Evolutionary conservation across 2,888 invertebrate genomes (phyloP).

Genomic region (Griposia aprilina): DNA sequence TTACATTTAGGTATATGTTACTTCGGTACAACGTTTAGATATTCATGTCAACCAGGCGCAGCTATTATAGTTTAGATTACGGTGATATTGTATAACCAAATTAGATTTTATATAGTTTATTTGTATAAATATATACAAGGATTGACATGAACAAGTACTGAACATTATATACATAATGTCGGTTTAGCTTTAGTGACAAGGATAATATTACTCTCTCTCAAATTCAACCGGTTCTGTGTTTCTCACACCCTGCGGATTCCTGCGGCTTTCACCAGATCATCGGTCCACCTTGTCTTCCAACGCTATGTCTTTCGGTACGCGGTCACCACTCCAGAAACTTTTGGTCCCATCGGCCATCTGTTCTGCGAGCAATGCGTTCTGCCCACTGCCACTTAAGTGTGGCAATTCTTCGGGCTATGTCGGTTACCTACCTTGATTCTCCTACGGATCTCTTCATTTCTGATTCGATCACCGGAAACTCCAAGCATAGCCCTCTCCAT

Average conservation of each 20-base stretch:
- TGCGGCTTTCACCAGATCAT: background rate
- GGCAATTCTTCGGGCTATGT: background rate
- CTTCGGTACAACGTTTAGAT: background rate
- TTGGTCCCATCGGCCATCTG: background rate
- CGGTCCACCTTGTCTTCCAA: background rate
- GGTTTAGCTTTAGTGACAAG: background rate
- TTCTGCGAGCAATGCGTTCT: background rate
- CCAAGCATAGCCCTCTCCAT: background rate
- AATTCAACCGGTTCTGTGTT: background rate
- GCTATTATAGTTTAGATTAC: background rate
- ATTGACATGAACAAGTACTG: background rate
- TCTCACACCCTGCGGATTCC: background rate
- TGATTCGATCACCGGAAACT: background rate
- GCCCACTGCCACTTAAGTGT: background rate
- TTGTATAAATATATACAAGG: background rate
- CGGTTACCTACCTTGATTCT: background rate
- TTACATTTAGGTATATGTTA: background rate
- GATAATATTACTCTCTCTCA: background rate
- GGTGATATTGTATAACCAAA: background rate
- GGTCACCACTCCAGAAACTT: background rate
- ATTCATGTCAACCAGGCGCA: conserved; percentile 14
- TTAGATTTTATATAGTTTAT: background rate
- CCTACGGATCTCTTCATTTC: background rate
- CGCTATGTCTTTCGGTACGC: background rate
- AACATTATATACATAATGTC: background rate